Evolutionary conservation across 1,140 invertebrate species (phyloP).

Genomic region (Parasteatoda tepidariorum): DNA sequence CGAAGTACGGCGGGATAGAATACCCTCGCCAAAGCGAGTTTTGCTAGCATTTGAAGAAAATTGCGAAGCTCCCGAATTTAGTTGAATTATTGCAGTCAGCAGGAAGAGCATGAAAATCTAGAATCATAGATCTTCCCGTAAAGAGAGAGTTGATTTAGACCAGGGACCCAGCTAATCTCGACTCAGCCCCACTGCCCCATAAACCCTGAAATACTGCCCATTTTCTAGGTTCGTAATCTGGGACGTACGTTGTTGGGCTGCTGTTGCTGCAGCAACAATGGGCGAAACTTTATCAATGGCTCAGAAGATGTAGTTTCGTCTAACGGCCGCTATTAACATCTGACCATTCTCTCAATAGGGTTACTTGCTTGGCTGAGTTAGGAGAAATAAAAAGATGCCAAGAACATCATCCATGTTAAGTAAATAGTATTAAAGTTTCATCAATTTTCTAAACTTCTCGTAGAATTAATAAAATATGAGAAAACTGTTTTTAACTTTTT

Average conservation of each 20-base stretch:
- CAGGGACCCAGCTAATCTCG: background rate
- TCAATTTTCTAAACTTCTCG: background rate
- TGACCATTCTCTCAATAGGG: background rate
- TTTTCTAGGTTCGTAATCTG: conserved; percentile 15
- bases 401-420: background rate
- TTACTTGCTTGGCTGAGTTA: background rate
- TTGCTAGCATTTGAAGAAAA: too few species aligned
- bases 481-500: too few species aligned
- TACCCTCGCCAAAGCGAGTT: too few species aligned
- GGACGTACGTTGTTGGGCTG: background rate
- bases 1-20: too few species aligned
- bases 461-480: too few species aligned
- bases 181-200: conserved; percentile 16
- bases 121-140: background rate
- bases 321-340: conserved; percentile 29
- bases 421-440: background rate
- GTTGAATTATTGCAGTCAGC: too few species aligned
- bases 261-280: conserved; percentile 12
- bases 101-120: background rate
- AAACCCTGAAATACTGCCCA: conserved; percentile 28
- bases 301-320: background rate
- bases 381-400: background rate
- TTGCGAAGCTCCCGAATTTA: too few species aligned
- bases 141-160: conserved; percentile 20
- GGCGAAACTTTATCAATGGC: conserved; percentile 28